Evolutionary conservation across 23 tunicate genomes (phyloP), one percentile per base, ranked within the genome.

Genomic region (Trididemnum clinides): DNA sequence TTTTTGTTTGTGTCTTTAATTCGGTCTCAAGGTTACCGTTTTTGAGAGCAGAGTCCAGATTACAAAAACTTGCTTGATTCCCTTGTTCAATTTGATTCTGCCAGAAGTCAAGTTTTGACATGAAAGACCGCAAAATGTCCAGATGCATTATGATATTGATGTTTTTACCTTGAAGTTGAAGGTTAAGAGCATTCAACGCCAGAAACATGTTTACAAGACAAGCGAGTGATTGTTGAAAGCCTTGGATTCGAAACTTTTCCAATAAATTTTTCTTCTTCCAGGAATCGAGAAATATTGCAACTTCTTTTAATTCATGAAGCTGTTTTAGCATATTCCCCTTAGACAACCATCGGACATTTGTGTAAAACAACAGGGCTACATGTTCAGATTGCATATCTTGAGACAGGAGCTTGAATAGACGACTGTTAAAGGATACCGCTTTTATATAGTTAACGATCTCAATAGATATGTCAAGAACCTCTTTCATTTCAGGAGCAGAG

Each of bases 101-200:
- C 83, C 83, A 78, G 83, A 78, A 66, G 83, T 78, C 83, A 35
- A 78, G 83, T 78, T 78, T 78, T 65, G 83, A 34, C 50, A 78
- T 51, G 31, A 78, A 78, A 78, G 83, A 50, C 50, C 66, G 83
- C 49, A 78, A 2, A 35, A 78, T 78, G 28, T 84, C 71, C 1
- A 54, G 82, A 72, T 72, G 76, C 62, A 72, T 31, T 6, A 84
- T 72, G 79, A 72, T 33, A 49, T 73, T 84, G 71, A 72, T 72
- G 57, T 73, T 70, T 65, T 84, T 84, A 29, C 54, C 82, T 84
- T 84, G 88, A 39, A 73, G 72, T 33, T 72, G 51, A 51, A 71
- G 88, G 71, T 72, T 84, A 72, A 84, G 71, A 71, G 51, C 18
- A 72, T 84, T 84, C 33, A 84, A 39, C 34, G 82, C 80, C 34